Conservation (phyloP, 37 sponge, comb jelly and placozoan genomes). For the Cliona cf. orientalis region DNA sequence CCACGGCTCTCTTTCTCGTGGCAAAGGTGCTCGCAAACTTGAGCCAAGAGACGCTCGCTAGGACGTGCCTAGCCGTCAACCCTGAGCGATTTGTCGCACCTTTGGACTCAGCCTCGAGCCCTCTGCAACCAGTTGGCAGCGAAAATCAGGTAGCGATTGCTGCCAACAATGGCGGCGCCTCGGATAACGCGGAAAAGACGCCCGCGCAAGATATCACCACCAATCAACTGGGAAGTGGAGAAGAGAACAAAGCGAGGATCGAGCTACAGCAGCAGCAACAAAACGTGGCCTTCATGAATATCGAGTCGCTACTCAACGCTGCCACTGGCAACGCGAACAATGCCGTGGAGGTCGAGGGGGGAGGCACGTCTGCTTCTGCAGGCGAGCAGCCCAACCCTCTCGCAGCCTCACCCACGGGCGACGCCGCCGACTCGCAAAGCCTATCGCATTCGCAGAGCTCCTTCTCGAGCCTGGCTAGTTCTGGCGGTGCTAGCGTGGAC, state of each 20-base stretch:
- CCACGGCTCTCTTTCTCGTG: constrained; percentile 78
- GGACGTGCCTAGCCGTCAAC: constrained; percentile 72
- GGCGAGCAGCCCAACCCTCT: constrained; percentile 11
- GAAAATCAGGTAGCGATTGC: neutral
- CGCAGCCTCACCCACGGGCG: neutral
- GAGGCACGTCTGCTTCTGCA: no score
- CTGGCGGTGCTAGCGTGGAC: constrained; percentile 15
- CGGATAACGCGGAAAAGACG: neutral
- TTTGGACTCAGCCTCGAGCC: constrained; percentile 45
- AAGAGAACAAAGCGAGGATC: neutral
- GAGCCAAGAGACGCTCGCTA: constrained; percentile 78
- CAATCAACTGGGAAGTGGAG: neutral
- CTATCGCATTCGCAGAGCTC: constrained; percentile 34
- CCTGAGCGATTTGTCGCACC: constrained; percentile 67
- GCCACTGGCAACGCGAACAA: constrained; percentile 47
- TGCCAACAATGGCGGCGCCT: neutral
- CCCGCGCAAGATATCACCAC: neutral
- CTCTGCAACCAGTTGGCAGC: neutral
- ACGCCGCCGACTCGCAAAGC: constrained; percentile 16
- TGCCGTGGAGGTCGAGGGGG: neutral
- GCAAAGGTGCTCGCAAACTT: constrained; percentile 87
- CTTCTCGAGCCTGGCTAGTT: constrained; percentile 6
- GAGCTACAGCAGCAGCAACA: neutral
- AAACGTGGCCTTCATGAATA: constrained; percentile 56
- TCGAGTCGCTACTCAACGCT: constrained; percentile 80